phyloP scores from a whole-genome alignment of 2,888 invertebrate genomes.

The Tachina fera region DNA sequence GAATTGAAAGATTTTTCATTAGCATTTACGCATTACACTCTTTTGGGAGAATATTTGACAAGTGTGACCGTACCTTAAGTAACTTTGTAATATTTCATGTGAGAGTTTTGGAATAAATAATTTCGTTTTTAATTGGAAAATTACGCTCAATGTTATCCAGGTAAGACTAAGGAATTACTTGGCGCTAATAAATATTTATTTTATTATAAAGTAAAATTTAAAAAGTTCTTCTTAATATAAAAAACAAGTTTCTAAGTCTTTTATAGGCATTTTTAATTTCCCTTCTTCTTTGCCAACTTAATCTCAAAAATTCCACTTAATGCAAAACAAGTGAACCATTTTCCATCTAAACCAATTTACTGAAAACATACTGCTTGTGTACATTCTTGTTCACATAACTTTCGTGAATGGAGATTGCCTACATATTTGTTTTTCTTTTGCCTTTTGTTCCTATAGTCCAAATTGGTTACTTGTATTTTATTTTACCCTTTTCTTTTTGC shows the following conservation, averaged over 20 bases:
- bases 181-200: too few relatives aligned
- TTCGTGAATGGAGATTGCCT: constrained; percentile 7
- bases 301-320: constrained; percentile 19
- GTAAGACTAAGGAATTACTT: too few relatives aligned
- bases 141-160: too few relatives aligned
- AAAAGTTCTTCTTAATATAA: neutral
- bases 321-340: neutral
- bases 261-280: neutral
- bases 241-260: neutral
- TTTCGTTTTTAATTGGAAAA: too few relatives aligned
- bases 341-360: constrained; percentile 17
- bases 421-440: neutral
- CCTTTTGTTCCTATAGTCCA: neutral
- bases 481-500: constrained; percentile 20
- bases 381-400: constrained; percentile 27
- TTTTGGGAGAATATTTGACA: too few relatives aligned
- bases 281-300: neutral
- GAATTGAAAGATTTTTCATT: too few relatives aligned
- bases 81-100: too few relatives aligned
- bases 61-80: too few relatives aligned
- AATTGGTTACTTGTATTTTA: constrained; percentile 38
- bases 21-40: too few relatives aligned
- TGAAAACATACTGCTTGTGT: neutral
- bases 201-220: neutral
- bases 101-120: too few relatives aligned